phyloP scores from a whole-genome alignment of 1,140 invertebrate species.

The Zaprionus africanus region DNA sequence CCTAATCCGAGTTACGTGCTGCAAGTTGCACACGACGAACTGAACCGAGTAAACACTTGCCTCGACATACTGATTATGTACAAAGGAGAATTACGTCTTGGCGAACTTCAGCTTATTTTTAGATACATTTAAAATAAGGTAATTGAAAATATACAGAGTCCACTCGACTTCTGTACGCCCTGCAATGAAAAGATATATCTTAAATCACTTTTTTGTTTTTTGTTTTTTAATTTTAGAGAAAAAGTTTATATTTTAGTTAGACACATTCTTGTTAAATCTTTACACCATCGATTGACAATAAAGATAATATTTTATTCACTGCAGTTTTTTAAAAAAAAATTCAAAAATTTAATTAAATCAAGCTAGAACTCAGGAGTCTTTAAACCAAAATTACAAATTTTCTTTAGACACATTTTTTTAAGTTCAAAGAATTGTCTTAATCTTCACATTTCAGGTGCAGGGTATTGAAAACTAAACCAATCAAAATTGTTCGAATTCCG shows the following conservation, averaged over 20 bases:
- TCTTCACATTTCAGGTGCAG: background rate
- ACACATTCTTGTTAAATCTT: background rate
- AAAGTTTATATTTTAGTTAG: background rate
- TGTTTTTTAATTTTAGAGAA: background rate
- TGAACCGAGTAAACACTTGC: slow-evolving; percentile 3
- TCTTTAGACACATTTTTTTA: too few relatives aligned
- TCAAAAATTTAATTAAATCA: too few relatives aligned
- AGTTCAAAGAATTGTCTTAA: background rate
- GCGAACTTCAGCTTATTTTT: too few relatives aligned
- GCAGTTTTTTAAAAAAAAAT: too few relatives aligned
- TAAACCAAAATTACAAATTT: too few relatives aligned
- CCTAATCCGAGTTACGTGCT: slow-evolving; percentile 21
- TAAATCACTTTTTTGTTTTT: too few relatives aligned
- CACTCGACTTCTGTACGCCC: background rate
- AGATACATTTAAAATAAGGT: background rate
- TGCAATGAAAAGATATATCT: background rate
- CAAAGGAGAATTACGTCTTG: background rate
- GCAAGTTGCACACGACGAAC: background rate
- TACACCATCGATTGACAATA: too few relatives aligned
- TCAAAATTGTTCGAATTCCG: background rate
- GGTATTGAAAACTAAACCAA: background rate
- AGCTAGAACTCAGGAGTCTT: too few relatives aligned
- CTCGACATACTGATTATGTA: background rate
- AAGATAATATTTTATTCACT: too few relatives aligned
- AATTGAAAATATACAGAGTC: background rate